Evolutionary conservation across 2,888 invertebrate genomes (phyloP), one percentile per base, ranked within the genome.

Genomic region (Drosophila dives): DNA sequence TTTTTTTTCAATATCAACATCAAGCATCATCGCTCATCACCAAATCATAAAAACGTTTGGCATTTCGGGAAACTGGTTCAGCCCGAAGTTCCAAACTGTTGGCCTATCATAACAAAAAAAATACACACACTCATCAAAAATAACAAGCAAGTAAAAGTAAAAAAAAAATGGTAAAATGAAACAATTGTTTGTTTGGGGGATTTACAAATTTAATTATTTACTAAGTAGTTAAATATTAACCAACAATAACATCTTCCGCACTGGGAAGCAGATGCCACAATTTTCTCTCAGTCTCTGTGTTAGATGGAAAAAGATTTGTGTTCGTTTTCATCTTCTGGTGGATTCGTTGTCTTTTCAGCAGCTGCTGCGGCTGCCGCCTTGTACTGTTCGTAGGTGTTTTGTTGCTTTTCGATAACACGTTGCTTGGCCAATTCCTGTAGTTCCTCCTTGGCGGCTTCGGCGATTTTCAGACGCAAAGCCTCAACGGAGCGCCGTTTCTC

Each of bases 91-190:
- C 50, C 58, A 45, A 49, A 49, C 23, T 36, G 29, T 69, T 70
- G 29, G n/a, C 17, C 20, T 61, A 64, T 67, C 83, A 80, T 70
- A 75, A 69, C 42, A 32, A 38, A 51, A 55, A 67, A 74, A 56
- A 53, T 29, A 29, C 64, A 81, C 76, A 54, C 71, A 72, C 79
- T 81, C 81, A 81, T 81, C 58, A 80, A 88, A 80, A 80, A 87
- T 87, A 87, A 87, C 88, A 84, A 89, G 90, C 82, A 86, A 87
- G 85, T 77, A 78, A 90, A 87, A 78, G 80, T 87, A 84, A 70
- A 84, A 84, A 88, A 69, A 72, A 84, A 84, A 84, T 79, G 54
- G 77, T 65, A 78, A 80, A 77, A 77, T 54, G 20, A 1, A n/a
- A 40, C 5, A 26, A 1, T 1, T 17, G 8, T 51, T 49, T 61